Evolutionary conservation across 1,140 invertebrate species (phyloP).

Genomic region (Harpegnathos saltator): DNA sequence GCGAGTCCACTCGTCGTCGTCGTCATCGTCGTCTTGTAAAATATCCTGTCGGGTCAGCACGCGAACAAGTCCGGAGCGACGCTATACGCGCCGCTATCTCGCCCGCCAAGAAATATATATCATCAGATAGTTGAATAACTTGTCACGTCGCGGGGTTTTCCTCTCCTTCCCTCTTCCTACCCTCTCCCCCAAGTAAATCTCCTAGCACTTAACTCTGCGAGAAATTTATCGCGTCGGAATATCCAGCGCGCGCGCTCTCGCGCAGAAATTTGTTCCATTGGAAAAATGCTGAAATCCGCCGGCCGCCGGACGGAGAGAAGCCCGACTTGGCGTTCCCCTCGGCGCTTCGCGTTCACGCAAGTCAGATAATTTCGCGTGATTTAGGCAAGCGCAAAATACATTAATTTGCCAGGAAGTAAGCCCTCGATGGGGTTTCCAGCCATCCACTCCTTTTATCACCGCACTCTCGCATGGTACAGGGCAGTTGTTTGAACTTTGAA

Average conservation of each 20-base stretch:
- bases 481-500: conserved; percentile 33
- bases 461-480: background rate
- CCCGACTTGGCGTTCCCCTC: too few species aligned
- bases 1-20: background rate
- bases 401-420: background rate
- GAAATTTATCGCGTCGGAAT: conserved; percentile 28
- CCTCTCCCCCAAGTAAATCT: background rate
- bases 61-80: conserved; percentile 9
- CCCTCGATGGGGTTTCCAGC: background rate
- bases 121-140: conserved; percentile 26
- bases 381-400: background rate
- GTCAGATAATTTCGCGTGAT: conserved; percentile 24
- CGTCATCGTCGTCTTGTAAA: background rate
- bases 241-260: background rate
- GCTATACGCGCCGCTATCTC: conserved; percentile 13
- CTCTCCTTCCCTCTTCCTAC: background rate
- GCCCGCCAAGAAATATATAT: conserved; percentile 2
- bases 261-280: background rate
- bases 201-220: background rate
- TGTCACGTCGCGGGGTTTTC: background rate
- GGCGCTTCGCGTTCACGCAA: background rate
- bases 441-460: background rate
- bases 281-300: conserved; percentile 15
- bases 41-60: background rate
- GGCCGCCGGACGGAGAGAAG: too few species aligned